Evolutionary conservation across 1,140 invertebrate species (phyloP).

Genomic region (Nasonia vitripennis): DNA sequence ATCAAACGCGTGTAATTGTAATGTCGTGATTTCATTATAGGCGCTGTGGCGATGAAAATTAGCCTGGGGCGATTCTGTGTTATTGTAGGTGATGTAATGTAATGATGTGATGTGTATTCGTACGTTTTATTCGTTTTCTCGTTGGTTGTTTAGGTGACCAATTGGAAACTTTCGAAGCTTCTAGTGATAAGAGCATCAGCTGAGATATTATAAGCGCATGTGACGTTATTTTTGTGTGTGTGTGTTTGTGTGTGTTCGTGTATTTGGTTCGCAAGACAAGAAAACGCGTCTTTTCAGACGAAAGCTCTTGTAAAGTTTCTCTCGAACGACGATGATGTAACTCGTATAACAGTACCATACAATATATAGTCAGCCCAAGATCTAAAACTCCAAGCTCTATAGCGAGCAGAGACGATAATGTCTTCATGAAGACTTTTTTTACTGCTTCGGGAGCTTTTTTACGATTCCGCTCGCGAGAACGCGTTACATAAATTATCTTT

Average conservation of each 20-base stretch:
- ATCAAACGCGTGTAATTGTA: background rate
- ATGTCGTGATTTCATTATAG: background rate
- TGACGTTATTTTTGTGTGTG: too few species aligned
- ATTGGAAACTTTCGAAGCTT: too few species aligned
- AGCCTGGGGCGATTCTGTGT: background rate
- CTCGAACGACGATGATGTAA: constrained; percentile 36
- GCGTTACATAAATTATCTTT: constrained; percentile 47
- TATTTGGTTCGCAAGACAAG: background rate
- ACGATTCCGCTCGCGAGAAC: constrained; percentile 12
- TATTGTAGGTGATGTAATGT: too few species aligned
- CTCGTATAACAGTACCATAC: background rate
- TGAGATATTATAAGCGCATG: too few species aligned
- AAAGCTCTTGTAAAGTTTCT: constrained; percentile 31
- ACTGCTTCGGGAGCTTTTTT: constrained; percentile 24
- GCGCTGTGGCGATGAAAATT: background rate
- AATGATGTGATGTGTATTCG: too few species aligned
- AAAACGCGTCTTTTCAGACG: background rate
- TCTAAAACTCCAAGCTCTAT: background rate
- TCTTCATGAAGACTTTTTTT: constrained; percentile 48
- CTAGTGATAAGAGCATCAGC: too few species aligned
- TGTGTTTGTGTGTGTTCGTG: too few species aligned
- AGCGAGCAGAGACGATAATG: constrained; percentile 41
- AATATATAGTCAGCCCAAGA: background rate
- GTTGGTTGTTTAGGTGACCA: too few species aligned
- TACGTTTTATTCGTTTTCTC: too few species aligned